These are phyloP conservation scores for Automeris io DNA, from an alignment of 2,888 invertebrate genomes.

Conservation along the genomic window DNA sequence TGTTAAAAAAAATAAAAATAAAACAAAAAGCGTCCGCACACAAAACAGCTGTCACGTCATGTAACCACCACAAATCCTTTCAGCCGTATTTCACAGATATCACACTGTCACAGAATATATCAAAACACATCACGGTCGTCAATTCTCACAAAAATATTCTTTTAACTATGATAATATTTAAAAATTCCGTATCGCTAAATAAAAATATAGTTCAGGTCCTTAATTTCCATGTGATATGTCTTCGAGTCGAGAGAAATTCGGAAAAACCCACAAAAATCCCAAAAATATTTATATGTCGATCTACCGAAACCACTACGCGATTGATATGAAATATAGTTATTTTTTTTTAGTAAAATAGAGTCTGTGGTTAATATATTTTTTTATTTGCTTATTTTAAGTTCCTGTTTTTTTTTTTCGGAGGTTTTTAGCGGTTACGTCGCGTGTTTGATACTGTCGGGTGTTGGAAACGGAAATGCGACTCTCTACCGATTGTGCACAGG, in stretches of 20 bases:
- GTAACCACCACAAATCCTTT: constrained; percentile 53
- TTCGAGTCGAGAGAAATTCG: constrained; percentile 32
- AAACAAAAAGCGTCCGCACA: constrained; percentile 36
- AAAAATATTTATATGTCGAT: constrained; percentile 36
- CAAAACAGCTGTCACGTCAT: constrained; percentile 56
- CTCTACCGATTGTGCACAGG: constrained; percentile 74
- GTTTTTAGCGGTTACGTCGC: constrained; percentile 66
- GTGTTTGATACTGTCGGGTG: constrained; percentile 58
- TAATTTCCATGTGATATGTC: constrained; percentile 74
- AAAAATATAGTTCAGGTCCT: constrained; percentile 70
- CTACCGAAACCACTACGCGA: constrained; percentile 43
- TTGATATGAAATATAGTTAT: constrained; percentile 61
- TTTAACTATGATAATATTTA: constrained; percentile 14
- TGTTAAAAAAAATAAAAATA: constrained; percentile 63
- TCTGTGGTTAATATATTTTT: constrained; percentile 55
- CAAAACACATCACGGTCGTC: constrained; percentile 60
- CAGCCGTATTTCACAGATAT: constrained; percentile 51
- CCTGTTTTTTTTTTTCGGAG: constrained; percentile 55
- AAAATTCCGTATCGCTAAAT: constrained; percentile 32
- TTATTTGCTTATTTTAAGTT: constrained; percentile 26
- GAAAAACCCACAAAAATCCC: constrained; percentile 60
- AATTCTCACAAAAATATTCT: constrained; percentile 60
- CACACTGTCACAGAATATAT: constrained; percentile 58
- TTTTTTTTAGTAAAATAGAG: constrained; percentile 57
- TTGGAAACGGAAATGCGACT: constrained; percentile 69